Evolutionary conservation across 2,113 vertebrate species (phyloP).

Genomic region (Corythornis cristatus): DNA sequence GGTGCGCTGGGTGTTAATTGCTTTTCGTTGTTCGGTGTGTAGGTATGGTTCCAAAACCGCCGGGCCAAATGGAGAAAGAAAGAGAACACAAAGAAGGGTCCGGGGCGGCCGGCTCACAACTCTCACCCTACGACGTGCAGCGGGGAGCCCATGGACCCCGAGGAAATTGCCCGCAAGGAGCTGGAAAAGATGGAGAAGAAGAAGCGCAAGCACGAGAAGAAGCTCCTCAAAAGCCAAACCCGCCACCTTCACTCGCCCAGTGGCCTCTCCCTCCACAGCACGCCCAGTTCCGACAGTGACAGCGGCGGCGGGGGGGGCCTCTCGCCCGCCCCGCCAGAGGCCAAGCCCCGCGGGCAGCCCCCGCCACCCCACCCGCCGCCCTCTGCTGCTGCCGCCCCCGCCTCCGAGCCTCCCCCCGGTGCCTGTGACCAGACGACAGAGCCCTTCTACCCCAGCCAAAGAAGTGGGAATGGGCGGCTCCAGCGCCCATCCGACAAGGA

Average conservation of each 20-base stretch:
- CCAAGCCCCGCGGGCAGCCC: background rate
- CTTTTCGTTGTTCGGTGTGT: constrained; percentile 76
- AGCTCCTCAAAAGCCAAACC: constrained; percentile 91
- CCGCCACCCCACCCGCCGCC: background rate
- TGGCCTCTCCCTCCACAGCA: constrained; percentile 89
- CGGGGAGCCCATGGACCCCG: constrained; percentile 97
- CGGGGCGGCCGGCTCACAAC: constrained; percentile 96
- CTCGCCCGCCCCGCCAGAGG: constrained; percentile 77
- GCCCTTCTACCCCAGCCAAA: constrained; percentile 84
- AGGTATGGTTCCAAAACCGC: constrained; percentile 99
- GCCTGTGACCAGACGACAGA: constrained; percentile 80
- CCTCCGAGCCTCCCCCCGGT: background rate
- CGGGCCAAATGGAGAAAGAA: constrained; percentile 99
- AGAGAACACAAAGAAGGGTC: constrained; percentile 98
- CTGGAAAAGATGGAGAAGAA: constrained; percentile 95
- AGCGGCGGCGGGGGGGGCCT: constrained; percentile 91
- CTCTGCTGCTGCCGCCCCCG: constrained; percentile 35
- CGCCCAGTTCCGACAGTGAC: constrained; percentile 96
- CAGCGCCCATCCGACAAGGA: constrained; percentile 78
- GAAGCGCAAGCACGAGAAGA: constrained; percentile 94
- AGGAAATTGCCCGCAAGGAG: constrained; percentile 95
- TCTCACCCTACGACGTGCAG: constrained; percentile 97
- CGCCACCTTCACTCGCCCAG: constrained; percentile 81
- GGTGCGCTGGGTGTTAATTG: constrained; percentile 69
- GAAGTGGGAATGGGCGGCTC: constrained; percentile 79